These are phyloP conservation scores for Drosophila leontia DNA, from an alignment of 1,140 invertebrate species.

Conservation along the genomic window DNA sequence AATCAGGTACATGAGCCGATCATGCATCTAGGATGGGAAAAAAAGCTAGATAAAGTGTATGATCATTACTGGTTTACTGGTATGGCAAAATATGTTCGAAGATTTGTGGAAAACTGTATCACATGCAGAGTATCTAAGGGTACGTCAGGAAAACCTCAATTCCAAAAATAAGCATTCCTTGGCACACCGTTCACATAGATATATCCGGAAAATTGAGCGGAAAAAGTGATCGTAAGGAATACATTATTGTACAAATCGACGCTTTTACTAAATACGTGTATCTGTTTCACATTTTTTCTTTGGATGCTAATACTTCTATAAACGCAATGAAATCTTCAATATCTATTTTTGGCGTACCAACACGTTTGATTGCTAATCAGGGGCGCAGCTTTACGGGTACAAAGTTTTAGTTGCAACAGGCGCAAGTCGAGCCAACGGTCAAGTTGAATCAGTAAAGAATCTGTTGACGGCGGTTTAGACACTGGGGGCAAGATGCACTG, in stretches of 20 bases:
- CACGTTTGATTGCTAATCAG: not conserved
- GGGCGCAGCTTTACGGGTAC: not conserved
- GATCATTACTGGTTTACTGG: slow-evolving; percentile 11
- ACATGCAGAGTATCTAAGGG: slow-evolving; percentile 4
- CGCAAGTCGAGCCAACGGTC: too few species aligned
- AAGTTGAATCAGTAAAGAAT: too few species aligned
- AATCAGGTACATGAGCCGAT: slow-evolving; percentile 8
- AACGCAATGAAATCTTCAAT: slow-evolving; percentile 4
- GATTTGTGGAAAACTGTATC: slow-evolving; percentile 16
- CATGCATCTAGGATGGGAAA: slow-evolving; percentile 11
- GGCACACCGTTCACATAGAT: slow-evolving; percentile 16
- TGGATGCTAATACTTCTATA: not conserved
- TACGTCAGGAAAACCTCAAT: slow-evolving; percentile 4
- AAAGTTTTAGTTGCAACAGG: not conserved
- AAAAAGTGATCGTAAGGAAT: slow-evolving; percentile 21
- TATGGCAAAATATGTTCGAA: slow-evolving; percentile 15
- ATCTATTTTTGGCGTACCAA: not conserved
- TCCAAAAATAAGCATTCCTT: slow-evolving; percentile 12
- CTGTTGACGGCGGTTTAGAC: too few species aligned
- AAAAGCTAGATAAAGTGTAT: not conserved
- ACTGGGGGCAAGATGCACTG: too few species aligned
- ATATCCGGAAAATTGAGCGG: slow-evolving; percentile 12
- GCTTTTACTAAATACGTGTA: slow-evolving; percentile 7
- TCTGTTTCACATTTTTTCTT: slow-evolving; percentile 1
- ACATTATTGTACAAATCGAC: not conserved